phyloP scores from a whole-genome alignment of 2,888 invertebrate genomes.

The Trachelus iudaicus region DNA sequence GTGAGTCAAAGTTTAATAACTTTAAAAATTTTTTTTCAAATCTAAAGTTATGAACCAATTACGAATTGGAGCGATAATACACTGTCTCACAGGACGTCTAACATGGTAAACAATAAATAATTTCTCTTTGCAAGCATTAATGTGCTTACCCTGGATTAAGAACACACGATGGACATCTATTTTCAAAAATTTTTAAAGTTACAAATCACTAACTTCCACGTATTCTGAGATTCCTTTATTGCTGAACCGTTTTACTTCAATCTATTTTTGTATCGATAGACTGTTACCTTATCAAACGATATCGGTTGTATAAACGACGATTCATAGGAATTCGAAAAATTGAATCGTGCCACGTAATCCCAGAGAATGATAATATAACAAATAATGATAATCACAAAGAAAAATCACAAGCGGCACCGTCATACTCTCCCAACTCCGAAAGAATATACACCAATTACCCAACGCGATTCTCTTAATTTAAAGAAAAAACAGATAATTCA shows the following conservation, averaged over 20 bases:
- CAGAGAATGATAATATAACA: background rate
- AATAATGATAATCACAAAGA: background rate
- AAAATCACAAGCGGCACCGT: background rate
- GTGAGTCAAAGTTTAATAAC: conserved; percentile 8
- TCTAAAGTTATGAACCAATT: background rate
- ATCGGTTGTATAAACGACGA: background rate
- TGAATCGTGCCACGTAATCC: background rate
- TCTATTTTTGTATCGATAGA: background rate
- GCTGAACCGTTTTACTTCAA: background rate
- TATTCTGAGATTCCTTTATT: background rate
- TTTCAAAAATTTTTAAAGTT: background rate
- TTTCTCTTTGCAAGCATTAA: background rate
- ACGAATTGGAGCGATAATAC: background rate
- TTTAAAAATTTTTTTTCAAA: background rate
- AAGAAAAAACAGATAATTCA: background rate
- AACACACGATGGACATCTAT: background rate
- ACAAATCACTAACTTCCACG: background rate
- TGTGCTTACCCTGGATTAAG: background rate
- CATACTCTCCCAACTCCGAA: background rate
- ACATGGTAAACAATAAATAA: background rate
- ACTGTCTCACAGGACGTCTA: background rate
- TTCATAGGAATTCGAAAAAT: background rate
- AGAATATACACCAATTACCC: background rate
- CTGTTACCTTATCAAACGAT: background rate
- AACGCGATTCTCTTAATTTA: background rate